A percentile compares a stretch with the other conserved stretches of the same genome.
These are phyloP conservation scores for Trachelipus rathkii DNA, from an alignment of 1,140 invertebrate species.

Conservation along the genomic window DNA sequence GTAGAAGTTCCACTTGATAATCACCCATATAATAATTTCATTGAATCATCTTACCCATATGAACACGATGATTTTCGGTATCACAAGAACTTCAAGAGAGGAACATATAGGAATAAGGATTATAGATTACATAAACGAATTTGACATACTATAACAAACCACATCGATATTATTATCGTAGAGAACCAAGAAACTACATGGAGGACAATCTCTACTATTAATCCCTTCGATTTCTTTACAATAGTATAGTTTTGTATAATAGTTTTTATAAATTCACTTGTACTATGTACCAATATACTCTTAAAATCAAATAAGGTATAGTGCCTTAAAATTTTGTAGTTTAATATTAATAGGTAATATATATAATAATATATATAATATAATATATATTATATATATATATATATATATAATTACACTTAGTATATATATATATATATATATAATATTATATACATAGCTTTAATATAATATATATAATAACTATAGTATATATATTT, in stretches of 20 bases:
- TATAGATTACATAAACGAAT: neutral
- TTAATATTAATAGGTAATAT: too few species aligned
- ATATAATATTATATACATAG: conserved; percentile 1
- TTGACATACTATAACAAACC: neutral
- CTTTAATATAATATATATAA: too few species aligned
- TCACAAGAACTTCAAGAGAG: neutral
- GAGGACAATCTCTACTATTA: neutral
- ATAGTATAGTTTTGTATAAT: neutral
- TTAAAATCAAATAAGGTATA: too few species aligned
- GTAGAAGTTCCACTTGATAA: too few species aligned
- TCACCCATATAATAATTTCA: too few species aligned
- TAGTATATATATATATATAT: neutral
- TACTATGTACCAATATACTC: neutral
- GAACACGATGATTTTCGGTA: neutral
- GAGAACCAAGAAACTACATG: neutral
- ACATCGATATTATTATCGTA: neutral
- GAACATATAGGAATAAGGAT: neutral
- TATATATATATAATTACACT: neutral
- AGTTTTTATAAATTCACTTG: neutral
- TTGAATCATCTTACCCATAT: too few species aligned
- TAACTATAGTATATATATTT: too few species aligned
- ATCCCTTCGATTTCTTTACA: neutral
- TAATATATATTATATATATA: neutral
- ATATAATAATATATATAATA: neutral
- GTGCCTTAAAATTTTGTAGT: too few species aligned